Evolutionary conservation across 2,113 vertebrate species (phyloP), one percentile per base, ranked within the genome.

Genomic region (Calypte anna): DNA sequence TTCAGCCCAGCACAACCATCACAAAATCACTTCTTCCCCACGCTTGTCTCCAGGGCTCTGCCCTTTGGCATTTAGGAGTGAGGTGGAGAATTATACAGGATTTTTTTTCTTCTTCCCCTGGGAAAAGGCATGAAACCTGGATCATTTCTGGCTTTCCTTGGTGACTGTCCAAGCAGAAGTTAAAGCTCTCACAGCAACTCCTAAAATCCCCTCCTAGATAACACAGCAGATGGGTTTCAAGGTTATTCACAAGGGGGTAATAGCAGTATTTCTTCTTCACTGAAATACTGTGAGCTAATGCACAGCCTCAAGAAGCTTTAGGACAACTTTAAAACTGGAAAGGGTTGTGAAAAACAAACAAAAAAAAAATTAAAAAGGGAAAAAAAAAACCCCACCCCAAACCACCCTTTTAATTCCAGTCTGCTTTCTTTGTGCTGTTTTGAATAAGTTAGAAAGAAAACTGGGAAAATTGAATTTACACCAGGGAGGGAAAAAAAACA

Each of bases 391-490:
- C 23, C 27, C 19, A 46, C 14, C 3, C 13, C 31, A 80, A 92
- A 63, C 51, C 68, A 80, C 63, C 14, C 88, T 82, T 67, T 76
- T 93, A 92, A 93, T 91, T 92, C 86, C 82, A 63, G 63, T n/a
- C 88, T 90, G 72, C 75, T 86, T 67, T 57, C 75, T 94, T 94
- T 78, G 90, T 92, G 90, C 82, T 96, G 58, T 70, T 95, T 94
- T 77, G 85, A 96, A 86, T 93, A 90, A 96, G 72, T 64, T 90
- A 82, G 90, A 95, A 96, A 94, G 91, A 85, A 95, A 97, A 96
- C 75, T 83, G 79, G 93, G 90, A 95, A 96, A 96, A 95, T 93
- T 90, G 82, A 95, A 95, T 97, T 96, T 95, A 96, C 93, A 91
- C 89, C 73, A 78, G 50, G 46, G 31, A 4, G 50, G 50, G 40